Conservation (phyloP, 2,888 invertebrate genomes). For the Drosophila putrida region DNA sequence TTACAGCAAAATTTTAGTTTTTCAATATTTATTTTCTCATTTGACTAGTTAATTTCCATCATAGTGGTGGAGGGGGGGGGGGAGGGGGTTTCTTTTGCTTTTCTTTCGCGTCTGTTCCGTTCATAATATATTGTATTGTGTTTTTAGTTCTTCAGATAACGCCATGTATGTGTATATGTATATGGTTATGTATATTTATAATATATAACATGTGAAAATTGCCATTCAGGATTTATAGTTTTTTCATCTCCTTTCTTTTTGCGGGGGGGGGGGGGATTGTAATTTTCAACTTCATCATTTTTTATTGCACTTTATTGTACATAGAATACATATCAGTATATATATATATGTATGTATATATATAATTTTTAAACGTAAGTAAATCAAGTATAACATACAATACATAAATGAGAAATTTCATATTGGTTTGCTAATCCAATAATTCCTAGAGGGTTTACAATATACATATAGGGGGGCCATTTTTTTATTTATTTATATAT, state of each 20-base stretch:
- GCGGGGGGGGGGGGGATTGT: background rate
- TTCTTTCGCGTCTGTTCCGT: constrained; percentile 50
- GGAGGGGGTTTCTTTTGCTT: background rate
- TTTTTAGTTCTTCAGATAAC: constrained; percentile 71
- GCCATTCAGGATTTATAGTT: constrained; percentile 32
- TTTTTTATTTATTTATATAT: constrained; percentile 30
- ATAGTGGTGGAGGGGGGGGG: constrained; percentile 29
- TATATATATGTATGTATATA: constrained; percentile 40
- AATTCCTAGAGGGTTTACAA: constrained; percentile 52
- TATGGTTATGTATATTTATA: constrained; percentile 48
- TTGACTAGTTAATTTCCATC: constrained; percentile 80
- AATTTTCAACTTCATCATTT: constrained; percentile 4
- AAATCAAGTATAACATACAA: constrained; percentile 66
- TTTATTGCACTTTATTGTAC: constrained; percentile 58
- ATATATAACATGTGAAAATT: constrained; percentile 73
- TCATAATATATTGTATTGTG: constrained; percentile 73
- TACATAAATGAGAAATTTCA: constrained; percentile 54
- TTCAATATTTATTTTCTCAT: constrained; percentile 83
- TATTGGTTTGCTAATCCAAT: constrained; percentile 33
- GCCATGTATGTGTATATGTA: constrained; percentile 63
- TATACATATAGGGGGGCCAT: constrained; percentile 53
- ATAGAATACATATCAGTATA: constrained; percentile 45
- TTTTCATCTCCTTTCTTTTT: constrained; percentile 9
- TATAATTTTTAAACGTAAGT: constrained; percentile 65
- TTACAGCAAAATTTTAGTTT: constrained; percentile 39